Base-by-base conservation (phyloP, 2,888 invertebrate genomes). In the Nymphalis urticae region DNA sequence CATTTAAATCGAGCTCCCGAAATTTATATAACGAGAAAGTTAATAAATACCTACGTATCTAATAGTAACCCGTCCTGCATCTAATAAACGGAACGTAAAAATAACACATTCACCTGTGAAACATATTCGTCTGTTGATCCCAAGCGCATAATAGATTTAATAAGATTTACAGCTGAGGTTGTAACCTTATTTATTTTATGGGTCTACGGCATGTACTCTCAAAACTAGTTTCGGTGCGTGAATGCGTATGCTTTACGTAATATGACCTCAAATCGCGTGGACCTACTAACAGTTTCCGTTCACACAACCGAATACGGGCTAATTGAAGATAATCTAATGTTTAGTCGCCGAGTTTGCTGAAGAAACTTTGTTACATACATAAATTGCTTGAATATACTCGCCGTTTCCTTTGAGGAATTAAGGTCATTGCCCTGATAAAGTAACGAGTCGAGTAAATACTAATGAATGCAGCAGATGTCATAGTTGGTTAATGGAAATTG, bases 101-200 rank as follows among this genome's bases (percentile, higher is more conserved):
- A 56, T 27, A 63, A 69, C 68, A 67, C 53, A 59, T 59, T 60
- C 64, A 54, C 64, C 72, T 65, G 48, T 60, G 56, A 59, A 59
- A 62, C 24, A 50, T 47, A 65, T 66, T 47, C 60, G 66, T 59
- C 54, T 54, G 50, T 48, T 72, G 64, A 72, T 72, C 68, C 64
- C 54, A 59, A 42, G 32, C 62, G 58, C 64, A 72, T 67, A 73
- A 61, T 68, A 68, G 56, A 68, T 62, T 64, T 62, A 60, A 66
- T 80, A 85, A 84, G 82, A 84, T 86, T 85, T 83, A 87, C 83
- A 78, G 78, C 80, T 77, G 79, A 81, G 80, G 79, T 80, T 80
- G 79, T 83, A 86, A 86, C 86, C 88, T 90, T 88, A 89, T 90
- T 90, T 88, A 86, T 87, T 89, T 89, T 88, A 89, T 89, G 83